Evolutionary conservation across 2,888 invertebrate genomes (phyloP).

Genomic region (Patella pellucida): DNA sequence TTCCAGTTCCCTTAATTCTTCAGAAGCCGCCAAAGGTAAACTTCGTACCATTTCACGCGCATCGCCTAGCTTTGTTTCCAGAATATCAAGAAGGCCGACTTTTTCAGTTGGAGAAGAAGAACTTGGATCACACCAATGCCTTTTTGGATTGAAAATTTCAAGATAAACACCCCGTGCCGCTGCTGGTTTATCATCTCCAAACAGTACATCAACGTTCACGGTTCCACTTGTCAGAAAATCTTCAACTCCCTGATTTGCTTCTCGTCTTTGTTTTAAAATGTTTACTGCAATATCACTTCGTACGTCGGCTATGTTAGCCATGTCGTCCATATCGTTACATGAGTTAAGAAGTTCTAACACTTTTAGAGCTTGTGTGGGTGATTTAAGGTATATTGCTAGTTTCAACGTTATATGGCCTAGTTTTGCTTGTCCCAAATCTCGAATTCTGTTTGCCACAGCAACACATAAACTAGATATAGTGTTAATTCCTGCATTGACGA

Average conservation of each 20-base stretch:
- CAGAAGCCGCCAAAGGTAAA: background rate
- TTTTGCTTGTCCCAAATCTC: background rate
- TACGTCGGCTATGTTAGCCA: background rate
- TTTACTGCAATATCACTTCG: background rate
- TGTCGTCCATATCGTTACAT: background rate
- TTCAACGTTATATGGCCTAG: background rate
- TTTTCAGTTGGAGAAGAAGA: background rate
- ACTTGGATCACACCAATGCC: constrained; percentile 2
- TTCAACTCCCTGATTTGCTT: background rate
- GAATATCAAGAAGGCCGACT: background rate
- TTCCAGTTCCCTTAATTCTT: background rate
- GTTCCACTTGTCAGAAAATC: background rate
- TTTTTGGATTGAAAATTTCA: background rate
- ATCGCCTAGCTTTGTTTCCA: background rate
- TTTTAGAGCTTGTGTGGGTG: background rate
- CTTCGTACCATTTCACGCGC: background rate
- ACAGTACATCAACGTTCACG: background rate
- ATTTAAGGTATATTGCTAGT: background rate
- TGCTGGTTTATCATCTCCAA: background rate
- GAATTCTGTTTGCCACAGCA: background rate
- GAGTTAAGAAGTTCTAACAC: background rate
- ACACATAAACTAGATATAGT: background rate
- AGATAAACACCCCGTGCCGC: background rate
- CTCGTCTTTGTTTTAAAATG: background rate
- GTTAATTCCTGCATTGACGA: background rate